Evolutionary conservation across 2,113 vertebrate species (phyloP).

Genomic region (Perca fluviatilis): DNA sequence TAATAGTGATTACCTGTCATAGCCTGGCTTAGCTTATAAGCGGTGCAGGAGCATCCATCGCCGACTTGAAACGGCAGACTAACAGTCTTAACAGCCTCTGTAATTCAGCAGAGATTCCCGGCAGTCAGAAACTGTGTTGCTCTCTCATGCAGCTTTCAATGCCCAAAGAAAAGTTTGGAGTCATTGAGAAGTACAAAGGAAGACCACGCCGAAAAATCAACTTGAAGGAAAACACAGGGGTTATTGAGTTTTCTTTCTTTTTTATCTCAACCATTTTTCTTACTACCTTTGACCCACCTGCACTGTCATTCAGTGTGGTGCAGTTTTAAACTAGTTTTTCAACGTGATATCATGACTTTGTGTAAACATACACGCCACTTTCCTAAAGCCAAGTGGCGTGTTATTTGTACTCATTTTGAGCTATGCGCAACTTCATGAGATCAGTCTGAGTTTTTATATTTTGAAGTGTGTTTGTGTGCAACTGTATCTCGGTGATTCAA

Average conservation of each 20-base stretch:
- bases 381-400: no score
- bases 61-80: constrained; percentile 61
- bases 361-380: no score
- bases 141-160: constrained; percentile 16
- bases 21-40: constrained; percentile 67
- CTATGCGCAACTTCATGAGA: no score
- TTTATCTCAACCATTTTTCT: constrained; percentile 38
- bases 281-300: constrained; percentile 22
- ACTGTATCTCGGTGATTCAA: constrained; percentile 22
- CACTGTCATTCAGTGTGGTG: neutral
- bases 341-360: no score
- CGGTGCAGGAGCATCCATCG: constrained; percentile 62
- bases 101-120: constrained; percentile 54
- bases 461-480: constrained; percentile 15
- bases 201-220: constrained; percentile 14
- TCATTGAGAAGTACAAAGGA: constrained; percentile 44
- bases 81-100: constrained; percentile 65
- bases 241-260: constrained; percentile 40
- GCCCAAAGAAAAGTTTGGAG: constrained; percentile 45
- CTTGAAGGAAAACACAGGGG: constrained; percentile 24
- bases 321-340: constrained; percentile 15
- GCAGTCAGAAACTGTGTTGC: constrained; percentile 28
- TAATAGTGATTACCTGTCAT: constrained; percentile 81
- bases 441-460: constrained; percentile 2
- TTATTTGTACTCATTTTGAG: no score